phyloP scores from a whole-genome alignment of 2,113 vertebrate species.

The Benitochromis conjunctus region DNA sequence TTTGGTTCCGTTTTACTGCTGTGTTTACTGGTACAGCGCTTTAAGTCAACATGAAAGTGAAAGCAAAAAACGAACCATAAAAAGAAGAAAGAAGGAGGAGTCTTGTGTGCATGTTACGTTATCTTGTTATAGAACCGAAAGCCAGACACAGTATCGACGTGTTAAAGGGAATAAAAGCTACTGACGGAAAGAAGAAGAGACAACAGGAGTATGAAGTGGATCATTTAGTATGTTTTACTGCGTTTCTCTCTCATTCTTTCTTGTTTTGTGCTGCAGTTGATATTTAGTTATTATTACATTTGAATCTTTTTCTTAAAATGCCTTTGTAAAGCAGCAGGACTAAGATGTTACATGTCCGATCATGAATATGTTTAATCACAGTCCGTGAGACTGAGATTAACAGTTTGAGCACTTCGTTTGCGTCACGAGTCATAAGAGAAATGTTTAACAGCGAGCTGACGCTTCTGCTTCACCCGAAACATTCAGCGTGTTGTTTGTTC shows the following conservation, averaged over 20 bases:
- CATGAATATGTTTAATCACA: neutral
- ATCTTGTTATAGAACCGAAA: too few species aligned
- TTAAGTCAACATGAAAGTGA: neutral
- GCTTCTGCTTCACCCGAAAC: neutral
- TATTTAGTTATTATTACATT: neutral
- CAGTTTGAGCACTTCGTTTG: neutral
- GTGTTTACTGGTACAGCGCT: neutral
- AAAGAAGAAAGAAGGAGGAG: too few species aligned
- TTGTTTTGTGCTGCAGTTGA: neutral
- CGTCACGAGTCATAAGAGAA: too few species aligned
- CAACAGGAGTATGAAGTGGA: neutral
- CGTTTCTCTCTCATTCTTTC: fast-evolving
- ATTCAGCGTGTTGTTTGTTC: neutral
- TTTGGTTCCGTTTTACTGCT: fast-evolving
- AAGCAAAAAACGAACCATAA: neutral
- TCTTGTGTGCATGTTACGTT: too few species aligned
- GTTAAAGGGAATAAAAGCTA: neutral
- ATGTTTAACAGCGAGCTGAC: too few species aligned
- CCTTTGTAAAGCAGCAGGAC: neutral
- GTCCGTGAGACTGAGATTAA: neutral
- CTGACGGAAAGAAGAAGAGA: neutral
- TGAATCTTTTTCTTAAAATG: neutral
- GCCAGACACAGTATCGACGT: fast-evolving
- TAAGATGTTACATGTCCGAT: neutral
- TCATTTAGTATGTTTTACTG: neutral